Base-by-base conservation (phyloP, 1,140 invertebrate species). In the Cryptotermes secundus region DNA sequence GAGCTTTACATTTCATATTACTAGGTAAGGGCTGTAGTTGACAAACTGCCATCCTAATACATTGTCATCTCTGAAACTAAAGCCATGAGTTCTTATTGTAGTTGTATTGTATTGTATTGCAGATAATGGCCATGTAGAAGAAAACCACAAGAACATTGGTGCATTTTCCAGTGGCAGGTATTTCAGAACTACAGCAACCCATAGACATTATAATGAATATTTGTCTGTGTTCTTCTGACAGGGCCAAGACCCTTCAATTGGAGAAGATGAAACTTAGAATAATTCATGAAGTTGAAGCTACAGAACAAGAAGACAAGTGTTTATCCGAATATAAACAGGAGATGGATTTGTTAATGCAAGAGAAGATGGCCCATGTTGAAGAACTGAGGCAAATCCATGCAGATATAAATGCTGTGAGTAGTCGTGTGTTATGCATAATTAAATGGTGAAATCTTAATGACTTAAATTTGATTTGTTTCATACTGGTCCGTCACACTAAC, bases 351-450 rank as follows among this genome's bases (percentile, higher is more conserved):
- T 90, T 99, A 85, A 93, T 98, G 88, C 97, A 99, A 90, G 98
- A 99, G 90, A 99, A 99, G 91, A 99, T 99, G 97, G 97, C 97
- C 85, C 98, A 99, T 91, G 97, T 99, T 1, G 98, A 99, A 92
- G 97, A 99, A 90, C 91, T 99, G 59, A 91, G 98, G 35, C 97
- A 99, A 89, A 99, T 99, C 89, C 98, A 99, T 91, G 97, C 98
- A 9, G 98, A 99, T 88, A 99, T 99, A 82, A 99, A 99, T 93
- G 95, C 97, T 84, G 97, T 98, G 90, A 91, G 91, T 90, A 3
- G 24, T 59, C 0, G n/a, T 65, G n/a, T n/a, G n/a, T n/a, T n/a
- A n/a, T n/a, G n/a, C n/a, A n/a, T n/a, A n/a, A n/a, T n/a, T n/a
- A n/a, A n/a, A n/a, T n/a, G n/a, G n/a, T n/a, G n/a, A n/a, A n/a